Conservation (phyloP, 2,888 invertebrate genomes). For the Selenia dentaria region DNA sequence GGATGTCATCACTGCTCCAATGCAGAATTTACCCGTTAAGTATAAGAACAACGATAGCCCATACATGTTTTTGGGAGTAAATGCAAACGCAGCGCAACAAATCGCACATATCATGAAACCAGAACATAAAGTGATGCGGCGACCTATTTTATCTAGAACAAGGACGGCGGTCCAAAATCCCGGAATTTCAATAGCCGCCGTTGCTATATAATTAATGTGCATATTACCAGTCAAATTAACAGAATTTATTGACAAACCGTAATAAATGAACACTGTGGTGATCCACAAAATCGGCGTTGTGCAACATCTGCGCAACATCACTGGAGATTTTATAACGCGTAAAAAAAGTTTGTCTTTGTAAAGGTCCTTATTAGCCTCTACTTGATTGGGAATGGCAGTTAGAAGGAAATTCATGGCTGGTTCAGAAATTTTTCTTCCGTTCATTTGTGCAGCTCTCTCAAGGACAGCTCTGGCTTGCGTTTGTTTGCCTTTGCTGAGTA, state of each 20-base stretch:
- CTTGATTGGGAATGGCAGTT: conserved; percentile 55
- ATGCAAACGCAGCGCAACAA: conserved; percentile 81
- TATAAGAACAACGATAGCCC: conserved; percentile 69
- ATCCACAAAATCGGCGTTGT: conserved; percentile 92
- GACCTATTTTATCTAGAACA: conserved; percentile 86
- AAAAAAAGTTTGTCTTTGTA: conserved; percentile 49
- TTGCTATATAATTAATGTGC: conserved; percentile 90
- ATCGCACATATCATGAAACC: conserved; percentile 73
- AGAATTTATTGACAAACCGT: conserved; percentile 91
- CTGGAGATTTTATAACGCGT: conserved; percentile 79
- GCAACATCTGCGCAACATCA: conserved; percentile 83
- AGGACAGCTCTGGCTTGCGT: conserved; percentile 85
- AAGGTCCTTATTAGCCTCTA: conserved; percentile 35
- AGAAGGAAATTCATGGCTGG: conserved; percentile 66
- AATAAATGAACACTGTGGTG: conserved; percentile 91
- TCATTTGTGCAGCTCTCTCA: conserved; percentile 85
- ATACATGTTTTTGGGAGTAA: conserved; percentile 65
- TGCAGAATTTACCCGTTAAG: conserved; percentile 86
- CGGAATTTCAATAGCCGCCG: conserved; percentile 88
- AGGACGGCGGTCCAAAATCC: conserved; percentile 87
- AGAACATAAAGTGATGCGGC: conserved; percentile 65
- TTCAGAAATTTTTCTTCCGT: conserved; percentile 80
- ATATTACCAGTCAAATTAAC: conserved; percentile 90
- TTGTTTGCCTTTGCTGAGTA: conserved; percentile 87
- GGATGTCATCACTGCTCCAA: conserved; percentile 87